Percentiles rank a stretch among this genome's conserved stretches.
Conservation (phyloP, 2,888 invertebrate species). For the Mesorhabditis spiculigera region DNA sequence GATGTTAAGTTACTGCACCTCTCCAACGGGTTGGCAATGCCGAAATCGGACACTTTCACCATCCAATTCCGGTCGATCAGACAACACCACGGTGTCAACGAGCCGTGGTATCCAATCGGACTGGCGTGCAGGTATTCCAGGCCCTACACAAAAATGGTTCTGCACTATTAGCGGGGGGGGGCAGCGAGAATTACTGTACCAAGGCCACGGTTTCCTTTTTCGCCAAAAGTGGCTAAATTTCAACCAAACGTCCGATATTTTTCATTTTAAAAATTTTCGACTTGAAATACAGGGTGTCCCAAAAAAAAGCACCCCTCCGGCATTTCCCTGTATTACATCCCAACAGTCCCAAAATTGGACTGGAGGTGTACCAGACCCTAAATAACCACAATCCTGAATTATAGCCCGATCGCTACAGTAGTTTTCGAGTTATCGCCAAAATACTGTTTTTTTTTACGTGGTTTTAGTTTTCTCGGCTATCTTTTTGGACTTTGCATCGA, state of each 20-base stretch:
- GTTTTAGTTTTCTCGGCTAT: too few species aligned
- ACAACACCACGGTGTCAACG: conserved; percentile 53
- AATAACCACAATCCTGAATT: too few species aligned
- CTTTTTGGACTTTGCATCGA: too few species aligned
- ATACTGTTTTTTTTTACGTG: too few species aligned
- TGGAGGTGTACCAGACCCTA: too few species aligned
- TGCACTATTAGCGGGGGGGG: conserved; percentile 61
- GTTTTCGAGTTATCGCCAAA: too few species aligned
- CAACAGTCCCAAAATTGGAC: too few species aligned
- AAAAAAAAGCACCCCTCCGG: too few species aligned
- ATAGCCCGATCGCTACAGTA: too few species aligned
- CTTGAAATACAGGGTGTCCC: too few species aligned
- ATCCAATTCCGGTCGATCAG: conserved; percentile 57
- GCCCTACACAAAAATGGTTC: conserved; percentile 20
- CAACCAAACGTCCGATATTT: conserved; percentile 86
- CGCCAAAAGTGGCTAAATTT: conserved; percentile 95
- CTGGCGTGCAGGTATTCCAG: conserved; percentile 50
- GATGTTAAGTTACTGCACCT: not conserved
- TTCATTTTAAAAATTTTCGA: not conserved
- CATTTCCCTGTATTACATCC: too few species aligned
- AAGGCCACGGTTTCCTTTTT: conserved; percentile 91
- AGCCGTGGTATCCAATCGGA: conserved; percentile 49
- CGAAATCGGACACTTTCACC: conserved; percentile 54
- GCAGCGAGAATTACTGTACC: conserved; percentile 74
- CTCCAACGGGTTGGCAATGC: conserved; percentile 52